These are phyloP conservation scores for Rhinogobius similis DNA, from an alignment of 2,113 vertebrate genomes.

Conservation along the genomic window DNA sequence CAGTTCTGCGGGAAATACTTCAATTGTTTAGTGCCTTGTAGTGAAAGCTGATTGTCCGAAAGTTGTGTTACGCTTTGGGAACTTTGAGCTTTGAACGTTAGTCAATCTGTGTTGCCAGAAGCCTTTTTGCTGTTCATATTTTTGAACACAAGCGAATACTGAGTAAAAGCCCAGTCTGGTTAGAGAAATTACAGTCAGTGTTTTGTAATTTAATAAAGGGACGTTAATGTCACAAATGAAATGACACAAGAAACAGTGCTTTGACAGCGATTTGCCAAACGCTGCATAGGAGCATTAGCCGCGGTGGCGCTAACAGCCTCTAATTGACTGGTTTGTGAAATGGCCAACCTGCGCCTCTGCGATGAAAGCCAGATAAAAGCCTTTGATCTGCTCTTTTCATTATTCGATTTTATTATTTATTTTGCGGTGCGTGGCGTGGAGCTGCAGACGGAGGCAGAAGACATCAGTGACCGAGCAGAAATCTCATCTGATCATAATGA, in stretches of 20 bases:
- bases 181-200: neutral
- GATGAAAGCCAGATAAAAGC: slow-evolving; percentile 71
- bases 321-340: slow-evolving; percentile 70
- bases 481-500: slow-evolving; percentile 63
- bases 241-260: slow-evolving; percentile 3
- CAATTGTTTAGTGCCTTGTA: too few species aligned
- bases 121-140: neutral
- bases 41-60: too few species aligned
- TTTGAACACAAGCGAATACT: neutral
- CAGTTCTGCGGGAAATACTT: too few species aligned
- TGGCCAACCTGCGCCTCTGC: slow-evolving; percentile 52
- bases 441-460: neutral
- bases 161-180: neutral
- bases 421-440: neutral
- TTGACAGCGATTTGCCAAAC: slow-evolving; percentile 21
- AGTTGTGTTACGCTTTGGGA: too few species aligned
- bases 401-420: slow-evolving; percentile 7
- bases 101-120: neutral
- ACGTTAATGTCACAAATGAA: slow-evolving; percentile 3
- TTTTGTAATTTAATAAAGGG: neutral
- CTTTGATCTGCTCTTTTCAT: slow-evolving; percentile 59
- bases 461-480: slow-evolving; percentile 17
- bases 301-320: slow-evolving; percentile 47
- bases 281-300: slow-evolving; percentile 24
- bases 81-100: too few species aligned